phyloP scores from a whole-genome alignment of 2,888 invertebrate species.

The Homarus gammarus region DNA sequence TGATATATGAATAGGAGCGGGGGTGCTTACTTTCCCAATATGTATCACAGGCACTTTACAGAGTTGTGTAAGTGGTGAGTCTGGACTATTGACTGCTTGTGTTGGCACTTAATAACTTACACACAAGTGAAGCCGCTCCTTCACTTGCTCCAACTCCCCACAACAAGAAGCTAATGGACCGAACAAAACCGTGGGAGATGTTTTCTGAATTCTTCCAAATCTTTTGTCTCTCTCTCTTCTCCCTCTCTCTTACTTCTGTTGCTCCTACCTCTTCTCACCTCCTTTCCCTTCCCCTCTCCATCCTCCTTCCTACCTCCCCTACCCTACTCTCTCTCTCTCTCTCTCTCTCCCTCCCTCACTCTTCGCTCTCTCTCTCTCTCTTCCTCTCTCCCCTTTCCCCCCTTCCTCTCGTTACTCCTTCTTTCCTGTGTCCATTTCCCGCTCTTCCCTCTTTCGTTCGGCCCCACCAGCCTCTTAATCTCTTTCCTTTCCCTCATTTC shows the following conservation, averaged over 20 bases:
- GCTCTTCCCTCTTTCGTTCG: neutral
- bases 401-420: neutral
- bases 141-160: neutral
- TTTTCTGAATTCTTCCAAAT: neutral
- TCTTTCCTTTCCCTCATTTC: neutral
- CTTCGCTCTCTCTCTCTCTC: neutral
- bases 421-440: neutral
- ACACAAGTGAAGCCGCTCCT: neutral
- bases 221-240: neutral
- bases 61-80: neutral
- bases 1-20: too few species aligned
- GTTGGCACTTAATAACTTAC: neutral
- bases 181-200: neutral
- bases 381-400: neutral
- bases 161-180: neutral
- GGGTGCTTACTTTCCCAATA: too few species aligned
- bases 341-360: neutral
- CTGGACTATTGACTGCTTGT: neutral
- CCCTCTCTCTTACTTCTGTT: neutral
- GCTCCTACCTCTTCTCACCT: neutral
- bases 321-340: neutral
- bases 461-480: too few species aligned
- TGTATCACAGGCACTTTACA: too few species aligned
- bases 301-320: neutral
- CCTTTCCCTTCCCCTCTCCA: neutral